Base-by-base conservation (phyloP, 37 sponge, comb jelly and placozoan species). In the Axinella damicornis region DNA sequence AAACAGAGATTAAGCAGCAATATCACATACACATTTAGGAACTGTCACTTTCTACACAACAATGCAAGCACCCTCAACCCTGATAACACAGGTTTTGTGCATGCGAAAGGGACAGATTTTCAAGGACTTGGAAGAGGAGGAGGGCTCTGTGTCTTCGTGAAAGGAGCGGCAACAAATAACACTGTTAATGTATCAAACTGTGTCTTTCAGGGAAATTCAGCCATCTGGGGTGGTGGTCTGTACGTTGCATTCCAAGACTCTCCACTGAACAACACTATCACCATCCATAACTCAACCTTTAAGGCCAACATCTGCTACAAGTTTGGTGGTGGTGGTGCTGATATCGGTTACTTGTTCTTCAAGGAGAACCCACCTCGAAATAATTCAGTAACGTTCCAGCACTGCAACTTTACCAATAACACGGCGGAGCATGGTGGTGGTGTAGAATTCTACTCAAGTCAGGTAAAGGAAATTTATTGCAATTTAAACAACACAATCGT, bases 91-190 rank as follows among this genome's bases (percentile, higher is more conserved):
- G 21, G 18, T 9, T 20, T 21, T 52, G 38, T 21, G 13, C 2
- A 21, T 52, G 38, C 2, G 40, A n/a, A n/a, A n/a, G 6, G 53
- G 53, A 40, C 53, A n/a, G 24, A 22, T 2, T 46, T 46, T 30
- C 69, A 67, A 19, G 34, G 69, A 19, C 2, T 67, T 1, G 73
- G 28, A n/a, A 72, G 53, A 41, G 73, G 73, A 41, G 73, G 73
- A 72, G 73, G 73, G 16, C 53, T 72, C 2, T 33, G 34, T 12
- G 31, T 67, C 6, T 25, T 32, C 69, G 2, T 67, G 19, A 67
- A 32, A 32, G 69, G 5, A 27, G 5, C 2, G 20, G 69, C 34
- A 19, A 5, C 33, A 30, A 25, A 9, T 12, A 67, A 28, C 28
- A 30, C 19, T 5, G 31, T 67, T 31, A 67, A 27, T 5, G 31